phyloP scores from a whole-genome alignment of 2,113 vertebrate genomes.

The Ramphastos sulfuratus region DNA sequence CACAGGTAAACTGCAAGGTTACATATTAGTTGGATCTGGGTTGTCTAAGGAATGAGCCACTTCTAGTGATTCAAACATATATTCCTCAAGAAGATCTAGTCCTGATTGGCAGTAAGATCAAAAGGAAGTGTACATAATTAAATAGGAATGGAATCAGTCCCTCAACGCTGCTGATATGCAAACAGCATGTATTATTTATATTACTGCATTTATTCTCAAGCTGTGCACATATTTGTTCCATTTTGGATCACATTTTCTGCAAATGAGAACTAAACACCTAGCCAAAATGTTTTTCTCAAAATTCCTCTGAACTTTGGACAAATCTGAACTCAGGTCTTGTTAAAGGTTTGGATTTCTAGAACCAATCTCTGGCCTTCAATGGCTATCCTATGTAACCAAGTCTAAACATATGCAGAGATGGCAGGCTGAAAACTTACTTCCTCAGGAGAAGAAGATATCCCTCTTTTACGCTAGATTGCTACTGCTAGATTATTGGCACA shows the following conservation, averaged over 20 bases:
- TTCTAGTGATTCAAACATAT: neutral
- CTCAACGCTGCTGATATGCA: neutral
- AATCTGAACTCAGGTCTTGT: neutral
- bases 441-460: neutral
- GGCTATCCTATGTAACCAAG: neutral
- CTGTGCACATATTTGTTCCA: neutral
- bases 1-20: neutral
- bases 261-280: neutral
- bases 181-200: neutral
- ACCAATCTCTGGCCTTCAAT: neutral
- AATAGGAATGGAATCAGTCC: neutral
- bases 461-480: neutral
- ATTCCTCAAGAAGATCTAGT: neutral
- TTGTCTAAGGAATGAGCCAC: neutral
- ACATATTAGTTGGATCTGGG: neutral
- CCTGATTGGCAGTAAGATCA: neutral
- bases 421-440: neutral
- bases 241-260: neutral
- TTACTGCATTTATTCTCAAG: neutral
- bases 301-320: neutral
- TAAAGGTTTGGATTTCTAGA: neutral
- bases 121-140: neutral
- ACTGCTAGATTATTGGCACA: neutral
- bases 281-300: neutral
- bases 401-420: neutral